Percentiles rank a stretch among this genome's conserved stretches.
phyloP scores from a whole-genome alignment of 1,140 invertebrate species.

The Dendroctonus ponderosae region DNA sequence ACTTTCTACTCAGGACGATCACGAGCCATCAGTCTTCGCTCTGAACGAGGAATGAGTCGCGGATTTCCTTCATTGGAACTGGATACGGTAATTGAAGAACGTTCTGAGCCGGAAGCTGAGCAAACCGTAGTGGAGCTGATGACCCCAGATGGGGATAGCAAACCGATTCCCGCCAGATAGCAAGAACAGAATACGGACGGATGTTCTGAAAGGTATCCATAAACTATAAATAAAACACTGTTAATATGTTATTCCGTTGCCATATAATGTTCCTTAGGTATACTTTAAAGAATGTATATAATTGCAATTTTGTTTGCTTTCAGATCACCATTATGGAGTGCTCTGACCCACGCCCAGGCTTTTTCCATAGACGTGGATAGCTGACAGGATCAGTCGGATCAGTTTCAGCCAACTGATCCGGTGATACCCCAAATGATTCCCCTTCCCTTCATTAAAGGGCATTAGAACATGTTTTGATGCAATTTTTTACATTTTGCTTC shows the following conservation, averaged over 20 bases:
- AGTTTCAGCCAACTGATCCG: constrained; percentile 37
- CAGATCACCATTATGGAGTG: constrained; percentile 65
- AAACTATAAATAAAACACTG: too few species aligned
- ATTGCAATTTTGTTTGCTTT: constrained; percentile 11
- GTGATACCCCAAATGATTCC: constrained; percentile 47
- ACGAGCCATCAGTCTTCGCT: constrained; percentile 65
- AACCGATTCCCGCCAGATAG: constrained; percentile 53
- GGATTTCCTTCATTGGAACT: constrained; percentile 71
- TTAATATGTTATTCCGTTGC: too few species aligned
- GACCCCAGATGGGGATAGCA: constrained; percentile 56
- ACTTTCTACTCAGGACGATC: constrained; percentile 31
- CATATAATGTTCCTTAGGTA: not conserved
- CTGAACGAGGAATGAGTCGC: constrained; percentile 62
- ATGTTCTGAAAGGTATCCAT: constrained; percentile 39
- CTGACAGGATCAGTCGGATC: constrained; percentile 42
- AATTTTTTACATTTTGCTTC: too few species aligned
- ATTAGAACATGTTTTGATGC: constrained; percentile 22
- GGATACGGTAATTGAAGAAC: constrained; percentile 78
- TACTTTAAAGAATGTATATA: not conserved
- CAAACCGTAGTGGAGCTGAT: constrained; percentile 54
- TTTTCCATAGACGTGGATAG: constrained; percentile 53
- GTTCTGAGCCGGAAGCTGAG: constrained; percentile 67
- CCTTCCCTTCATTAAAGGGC: constrained; percentile 44
- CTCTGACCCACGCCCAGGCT: constrained; percentile 62
- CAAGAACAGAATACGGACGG: constrained; percentile 42